phyloP scores from a whole-genome alignment of 2,888 invertebrate species.

The Pseudanteris insignis region DNA sequence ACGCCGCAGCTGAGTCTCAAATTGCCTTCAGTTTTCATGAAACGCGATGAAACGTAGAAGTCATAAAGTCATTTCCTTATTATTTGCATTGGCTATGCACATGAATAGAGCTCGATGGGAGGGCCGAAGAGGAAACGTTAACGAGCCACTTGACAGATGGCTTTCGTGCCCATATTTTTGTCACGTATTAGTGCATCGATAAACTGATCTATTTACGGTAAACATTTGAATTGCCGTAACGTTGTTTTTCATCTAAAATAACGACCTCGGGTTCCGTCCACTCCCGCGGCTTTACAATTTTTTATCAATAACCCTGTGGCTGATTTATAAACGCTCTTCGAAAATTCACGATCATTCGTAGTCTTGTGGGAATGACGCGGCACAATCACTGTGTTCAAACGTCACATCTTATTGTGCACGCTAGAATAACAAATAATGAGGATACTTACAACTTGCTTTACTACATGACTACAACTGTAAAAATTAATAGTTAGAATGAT shows the following conservation, averaged over 20 bases:
- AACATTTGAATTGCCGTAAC: slow-evolving; percentile 4
- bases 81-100: slow-evolving; percentile 26
- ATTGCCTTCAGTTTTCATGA: no score
- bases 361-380: slow-evolving; percentile 12
- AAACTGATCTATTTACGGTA: slow-evolving; percentile 34
- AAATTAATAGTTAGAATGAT: no score
- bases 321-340: slow-evolving; percentile 12
- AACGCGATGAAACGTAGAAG: neutral
- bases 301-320: slow-evolving; percentile 2
- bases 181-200: slow-evolving; percentile 13
- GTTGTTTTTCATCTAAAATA: slow-evolving; percentile 18
- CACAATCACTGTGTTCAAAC: no score
- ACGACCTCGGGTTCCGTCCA: neutral
- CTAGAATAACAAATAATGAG: no score
- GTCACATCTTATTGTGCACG: no score
- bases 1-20: no score
- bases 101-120: slow-evolving; percentile 30
- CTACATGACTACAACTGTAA: no score
- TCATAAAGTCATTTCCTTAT: slow-evolving; percentile 41
- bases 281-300: neutral
- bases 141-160: slow-evolving; percentile 37
- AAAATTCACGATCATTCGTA: slow-evolving; percentile 7
- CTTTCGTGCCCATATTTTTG: slow-evolving; percentile 27
- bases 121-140: slow-evolving; percentile 33
- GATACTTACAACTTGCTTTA: no score